Evolutionary conservation across 2,113 vertebrate species (phyloP).

Genomic region (Halichoeres trimaculatus): DNA sequence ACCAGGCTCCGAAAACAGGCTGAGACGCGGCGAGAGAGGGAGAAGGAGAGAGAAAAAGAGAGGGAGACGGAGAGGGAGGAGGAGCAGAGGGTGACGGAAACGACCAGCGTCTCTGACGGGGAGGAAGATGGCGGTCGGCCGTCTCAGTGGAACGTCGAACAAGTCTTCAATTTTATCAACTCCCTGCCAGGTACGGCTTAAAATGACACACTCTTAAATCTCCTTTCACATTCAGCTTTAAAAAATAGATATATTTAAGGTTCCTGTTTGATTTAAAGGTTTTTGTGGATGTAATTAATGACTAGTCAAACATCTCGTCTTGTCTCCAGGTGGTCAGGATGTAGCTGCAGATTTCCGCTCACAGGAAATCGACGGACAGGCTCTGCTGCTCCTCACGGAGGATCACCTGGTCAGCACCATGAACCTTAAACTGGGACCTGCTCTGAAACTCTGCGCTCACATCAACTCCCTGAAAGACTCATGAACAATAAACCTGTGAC

Average conservation of each 20-base stretch:
- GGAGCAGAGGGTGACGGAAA: conserved; percentile 81
- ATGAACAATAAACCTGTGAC: conserved; percentile 53
- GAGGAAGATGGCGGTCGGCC: conserved; percentile 82
- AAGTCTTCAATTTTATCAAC: conserved; percentile 91
- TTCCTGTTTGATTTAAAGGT: too few relatives aligned
- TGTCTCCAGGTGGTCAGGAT: conserved; percentile 87
- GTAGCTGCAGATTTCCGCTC: conserved; percentile 90
- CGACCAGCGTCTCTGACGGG: conserved; percentile 80
- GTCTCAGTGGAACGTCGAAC: conserved; percentile 90
- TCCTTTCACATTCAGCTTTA: too few relatives aligned
- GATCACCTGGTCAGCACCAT: conserved; percentile 95
- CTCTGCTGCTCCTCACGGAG: conserved; percentile 92
- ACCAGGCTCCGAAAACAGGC: conserved; percentile 89
- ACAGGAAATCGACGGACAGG: conserved; percentile 95
- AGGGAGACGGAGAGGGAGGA: conserved; percentile 82
- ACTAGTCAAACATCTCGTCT: conserved; percentile 7
- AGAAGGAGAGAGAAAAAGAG: conserved; percentile 77
- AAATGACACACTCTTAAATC: background rate
- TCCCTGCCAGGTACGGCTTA: conserved; percentile 87
- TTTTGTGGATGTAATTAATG: too few relatives aligned
- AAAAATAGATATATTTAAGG: too few relatives aligned
- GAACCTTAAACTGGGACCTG: conserved; percentile 95
- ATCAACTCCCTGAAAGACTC: conserved; percentile 91
- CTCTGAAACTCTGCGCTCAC: conserved; percentile 93
- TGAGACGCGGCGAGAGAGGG: conserved; percentile 82